Percentiles rank a stretch among this genome's conserved stretches.
Evolutionary conservation across 2,797 vertebrate genomes (phyloP).

Genomic region (Oreonectes daqikongensis): DNA sequence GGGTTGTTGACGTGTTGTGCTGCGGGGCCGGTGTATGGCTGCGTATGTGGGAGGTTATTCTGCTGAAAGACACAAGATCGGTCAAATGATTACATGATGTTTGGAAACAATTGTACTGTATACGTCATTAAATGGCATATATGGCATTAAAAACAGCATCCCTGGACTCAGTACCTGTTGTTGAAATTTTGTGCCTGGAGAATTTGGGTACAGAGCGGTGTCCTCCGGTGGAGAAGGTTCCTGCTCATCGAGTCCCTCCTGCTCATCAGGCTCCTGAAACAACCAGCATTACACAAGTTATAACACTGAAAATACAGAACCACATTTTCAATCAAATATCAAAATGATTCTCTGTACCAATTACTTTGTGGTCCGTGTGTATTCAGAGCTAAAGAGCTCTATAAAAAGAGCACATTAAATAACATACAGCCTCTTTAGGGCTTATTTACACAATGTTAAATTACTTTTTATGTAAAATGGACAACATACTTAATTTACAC

Average conservation of each 20-base stretch:
- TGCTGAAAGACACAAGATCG: constrained; percentile 61
- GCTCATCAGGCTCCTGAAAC: constrained; percentile 94
- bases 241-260: constrained; percentile 97
- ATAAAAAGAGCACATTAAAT: not conserved
- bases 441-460: not conserved
- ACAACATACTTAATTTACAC: constrained; percentile 9
- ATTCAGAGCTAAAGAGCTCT: not conserved
- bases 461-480: not conserved
- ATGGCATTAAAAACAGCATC: too few species aligned
- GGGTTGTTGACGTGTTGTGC: constrained; percentile 99
- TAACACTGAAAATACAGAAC: not conserved
- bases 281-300: not conserved
- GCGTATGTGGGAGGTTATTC: constrained; percentile 99
- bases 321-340: not conserved
- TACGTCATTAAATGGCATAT: too few species aligned
- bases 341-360: not conserved
- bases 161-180: constrained; percentile 92
- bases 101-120: not conserved
- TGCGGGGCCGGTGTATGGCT: constrained; percentile 98
- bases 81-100: not conserved
- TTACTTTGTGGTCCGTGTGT: not conserved
- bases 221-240: constrained; percentile 98
- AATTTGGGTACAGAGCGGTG: constrained; percentile 95
- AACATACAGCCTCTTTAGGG: too few species aligned
- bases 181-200: constrained; percentile 95